Base-by-base conservation (phyloP, 2,888 invertebrate genomes). In the Timema podura region DNA sequence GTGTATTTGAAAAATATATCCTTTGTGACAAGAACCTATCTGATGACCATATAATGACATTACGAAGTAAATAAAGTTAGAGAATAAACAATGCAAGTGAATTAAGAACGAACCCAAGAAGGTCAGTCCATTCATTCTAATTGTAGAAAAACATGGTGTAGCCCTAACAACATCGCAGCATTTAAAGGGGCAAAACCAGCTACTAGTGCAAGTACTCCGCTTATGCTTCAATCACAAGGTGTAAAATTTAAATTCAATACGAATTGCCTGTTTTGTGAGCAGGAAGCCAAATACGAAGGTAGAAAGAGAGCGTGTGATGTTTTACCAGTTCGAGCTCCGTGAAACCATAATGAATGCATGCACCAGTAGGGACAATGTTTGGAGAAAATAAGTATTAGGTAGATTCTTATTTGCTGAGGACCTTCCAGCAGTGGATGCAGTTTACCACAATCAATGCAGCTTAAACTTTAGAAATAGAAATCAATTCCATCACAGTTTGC, bases 211-310 rank as follows among this genome's bases (percentile, higher is more conserved):
- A 57, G 15, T 57, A 57, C 13, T 57, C 57, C 6, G 15, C 15
- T 5, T 57, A n/a, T 57, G 8, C 57, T 54, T 57, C 57, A 2
- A 57, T 57, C 15, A n/a, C 57, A n/a, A n/a, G 57, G 9, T 57
- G 57, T 15, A 57, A 13, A 11, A 57, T n/a, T n/a, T 57, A 11
- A 57, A n/a, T 57, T 5, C 57, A 57, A 9, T 5, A 5, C 9
- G 57, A 13, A 57, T 57, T 57, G 57, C n/a, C n/a, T 57, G 57
- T 57, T 57, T 57, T 57, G 57, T 57, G 13, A 30, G 57, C n/a
- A 57, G 13, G 8, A 57, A n/a, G 9, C 57, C 57, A 8, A 57
- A n/a, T 57, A 16, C 5, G 6, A 57, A n/a, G 57, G n/a, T 57
- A 57, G 57, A 57, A 57, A 57, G 57, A 57, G 57, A 57, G 0